Evolutionary conservation across 2,888 invertebrate genomes (phyloP).

Genomic region (Drosophila mettleri): DNA sequence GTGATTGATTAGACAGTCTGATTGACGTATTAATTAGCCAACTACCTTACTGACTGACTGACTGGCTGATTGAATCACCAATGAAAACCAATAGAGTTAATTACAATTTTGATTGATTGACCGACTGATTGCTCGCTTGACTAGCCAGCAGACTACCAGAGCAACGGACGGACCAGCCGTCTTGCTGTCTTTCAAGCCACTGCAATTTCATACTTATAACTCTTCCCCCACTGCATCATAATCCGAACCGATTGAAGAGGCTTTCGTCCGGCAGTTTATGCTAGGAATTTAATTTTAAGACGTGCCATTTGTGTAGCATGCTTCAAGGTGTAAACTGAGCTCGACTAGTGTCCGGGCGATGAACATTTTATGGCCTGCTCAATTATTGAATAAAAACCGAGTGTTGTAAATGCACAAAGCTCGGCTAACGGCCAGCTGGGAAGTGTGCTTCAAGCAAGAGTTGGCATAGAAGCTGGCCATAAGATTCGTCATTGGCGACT

Average conservation of each 20-base stretch:
- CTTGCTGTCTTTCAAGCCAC: not conserved
- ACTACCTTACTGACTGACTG: not conserved
- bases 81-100: not conserved
- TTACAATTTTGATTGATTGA: not conserved
- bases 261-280: not conserved
- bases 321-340: conserved; percentile 14
- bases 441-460: conserved; percentile 8
- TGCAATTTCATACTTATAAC: not conserved
- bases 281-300: not conserved
- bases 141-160: not conserved
- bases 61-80: not conserved
- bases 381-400: conserved; percentile 33
- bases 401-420: conserved; percentile 24
- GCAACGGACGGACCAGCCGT: too few relatives aligned
- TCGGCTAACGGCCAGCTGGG: not conserved
- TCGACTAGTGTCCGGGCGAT: conserved; percentile 11
- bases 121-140: not conserved
- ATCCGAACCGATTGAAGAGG: not conserved
- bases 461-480: not conserved
- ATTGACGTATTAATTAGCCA: not conserved
- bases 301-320: conserved; percentile 4
- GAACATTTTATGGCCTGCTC: conserved; percentile 29
- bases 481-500: conserved; percentile 1
- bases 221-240: not conserved
- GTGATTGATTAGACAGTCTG: not conserved